Conservation (phyloP, 2,797 vertebrate species). For the Iguana delicatissima region DNA sequence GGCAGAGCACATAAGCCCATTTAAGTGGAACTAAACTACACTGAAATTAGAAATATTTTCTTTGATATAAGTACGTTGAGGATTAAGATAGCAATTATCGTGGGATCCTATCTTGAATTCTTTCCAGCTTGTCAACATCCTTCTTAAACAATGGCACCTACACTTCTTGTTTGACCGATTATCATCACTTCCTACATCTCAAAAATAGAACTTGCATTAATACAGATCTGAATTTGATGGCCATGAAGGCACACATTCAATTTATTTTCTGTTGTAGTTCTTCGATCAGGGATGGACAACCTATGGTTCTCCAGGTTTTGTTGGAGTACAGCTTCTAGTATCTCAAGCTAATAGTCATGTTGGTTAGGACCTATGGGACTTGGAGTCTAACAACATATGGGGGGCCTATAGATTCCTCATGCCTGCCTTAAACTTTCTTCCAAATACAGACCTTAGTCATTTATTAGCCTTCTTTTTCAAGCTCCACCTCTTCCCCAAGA, state of each 20-base stretch:
- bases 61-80: conserved; percentile 12
- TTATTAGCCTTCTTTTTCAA: too few species aligned
- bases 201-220: background rate
- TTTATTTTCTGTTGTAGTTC: background rate
- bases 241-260: background rate
- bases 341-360: background rate
- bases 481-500: too few species aligned
- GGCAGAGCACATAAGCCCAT: background rate
- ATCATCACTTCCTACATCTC: background rate
- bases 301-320: background rate
- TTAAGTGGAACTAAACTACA: background rate
- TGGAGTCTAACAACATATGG: background rate
- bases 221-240: conserved; percentile 3
- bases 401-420: background rate
- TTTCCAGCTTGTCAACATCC: conserved; percentile 10
- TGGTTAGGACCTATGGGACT: background rate
- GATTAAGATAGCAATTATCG: background rate
- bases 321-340: background rate
- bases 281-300: background rate
- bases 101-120: background rate
- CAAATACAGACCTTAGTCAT: too few species aligned
- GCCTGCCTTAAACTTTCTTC: background rate
- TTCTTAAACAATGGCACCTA: background rate
- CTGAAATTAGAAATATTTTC: background rate
- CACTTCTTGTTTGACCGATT: background rate